These are phyloP conservation scores for Scylla paramamosain DNA, from an alignment of 1,140 invertebrate genomes.

Conservation along the genomic window DNA sequence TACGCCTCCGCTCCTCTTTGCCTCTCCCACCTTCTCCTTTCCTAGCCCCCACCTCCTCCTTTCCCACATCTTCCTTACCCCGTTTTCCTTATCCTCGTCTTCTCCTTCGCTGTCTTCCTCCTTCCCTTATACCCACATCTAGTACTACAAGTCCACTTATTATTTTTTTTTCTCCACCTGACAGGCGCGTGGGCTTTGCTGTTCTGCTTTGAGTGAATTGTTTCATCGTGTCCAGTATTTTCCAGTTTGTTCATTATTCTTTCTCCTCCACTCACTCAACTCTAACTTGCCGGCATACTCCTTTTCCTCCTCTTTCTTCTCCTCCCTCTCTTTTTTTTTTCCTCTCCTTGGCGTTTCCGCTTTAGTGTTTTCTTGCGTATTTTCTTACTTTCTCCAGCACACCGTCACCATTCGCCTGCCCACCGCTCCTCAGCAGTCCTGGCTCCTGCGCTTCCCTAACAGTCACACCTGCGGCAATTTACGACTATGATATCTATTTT, in stretches of 20 bases:
- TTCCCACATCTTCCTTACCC: background rate
- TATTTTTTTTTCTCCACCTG: too few species aligned
- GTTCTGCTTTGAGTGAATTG: too few species aligned
- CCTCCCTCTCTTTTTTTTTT: background rate
- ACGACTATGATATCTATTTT: conserved; percentile 42
- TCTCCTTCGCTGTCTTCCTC: background rate
- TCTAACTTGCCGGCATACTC: background rate
- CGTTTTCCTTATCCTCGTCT: background rate
- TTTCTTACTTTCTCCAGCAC: background rate
- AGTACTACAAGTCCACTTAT: too few species aligned
- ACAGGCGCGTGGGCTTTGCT: too few species aligned
- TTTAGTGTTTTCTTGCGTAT: background rate
- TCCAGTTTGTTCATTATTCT: too few species aligned
- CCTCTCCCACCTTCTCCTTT: too few species aligned
- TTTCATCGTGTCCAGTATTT: too few species aligned
- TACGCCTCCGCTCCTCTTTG: too few species aligned
- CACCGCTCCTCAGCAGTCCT: background rate
- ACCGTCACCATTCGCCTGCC: background rate
- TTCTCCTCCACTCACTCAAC: background rate
- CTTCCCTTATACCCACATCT: background rate
- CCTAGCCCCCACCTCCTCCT: background rate
- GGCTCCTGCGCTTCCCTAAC: background rate
- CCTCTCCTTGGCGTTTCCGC: background rate
- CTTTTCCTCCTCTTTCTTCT: conserved; percentile 4
- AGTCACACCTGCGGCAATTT: conserved; percentile 26